Evolutionary conservation across 1,140 invertebrate species (phyloP).

Genomic region (Bombus superbus): DNA sequence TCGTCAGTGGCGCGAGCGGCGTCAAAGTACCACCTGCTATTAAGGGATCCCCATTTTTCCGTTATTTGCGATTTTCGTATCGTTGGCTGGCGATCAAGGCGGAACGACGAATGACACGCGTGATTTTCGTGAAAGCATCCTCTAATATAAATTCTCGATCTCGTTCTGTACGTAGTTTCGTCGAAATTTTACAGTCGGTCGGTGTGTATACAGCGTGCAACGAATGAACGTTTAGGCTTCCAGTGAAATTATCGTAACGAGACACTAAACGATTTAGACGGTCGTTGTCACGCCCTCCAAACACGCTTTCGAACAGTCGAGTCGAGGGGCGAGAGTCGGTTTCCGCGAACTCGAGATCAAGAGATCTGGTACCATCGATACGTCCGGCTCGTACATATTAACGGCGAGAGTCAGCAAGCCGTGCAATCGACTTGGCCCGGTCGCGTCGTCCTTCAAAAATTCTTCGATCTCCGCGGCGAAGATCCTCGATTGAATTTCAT

Average conservation of each 20-base stretch:
- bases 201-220: not conserved
- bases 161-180: not conserved
- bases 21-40: slow-evolving; percentile 87
- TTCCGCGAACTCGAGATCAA: slow-evolving; percentile 15
- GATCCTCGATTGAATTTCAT: slow-evolving; percentile 74
- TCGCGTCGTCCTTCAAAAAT: slow-evolving; percentile 62
- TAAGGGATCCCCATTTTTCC: slow-evolving; percentile 76
- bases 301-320: not conserved
- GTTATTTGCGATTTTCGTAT: slow-evolving; percentile 68
- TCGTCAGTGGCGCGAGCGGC: slow-evolving; percentile 89
- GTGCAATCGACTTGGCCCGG: slow-evolving; percentile 57
- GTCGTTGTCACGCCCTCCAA: slow-evolving; percentile 5
- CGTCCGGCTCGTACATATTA: slow-evolving; percentile 51
- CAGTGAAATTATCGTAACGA: slow-evolving; percentile 1
- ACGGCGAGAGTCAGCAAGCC: slow-evolving; percentile 51
- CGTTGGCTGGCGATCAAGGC: slow-evolving; percentile 66
- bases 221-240: too few species aligned
- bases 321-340: not conserved
- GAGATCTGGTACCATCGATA: not conserved
- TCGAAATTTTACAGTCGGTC: not conserved
- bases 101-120: slow-evolving; percentile 65
- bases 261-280: not conserved
- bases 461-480: slow-evolving; percentile 58
- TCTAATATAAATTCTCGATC: not conserved
- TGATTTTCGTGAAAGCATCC: slow-evolving; percentile 1